Evolutionary conservation across 2,113 vertebrate genomes (phyloP).

Genomic region (Oryzias curvinotus): DNA sequence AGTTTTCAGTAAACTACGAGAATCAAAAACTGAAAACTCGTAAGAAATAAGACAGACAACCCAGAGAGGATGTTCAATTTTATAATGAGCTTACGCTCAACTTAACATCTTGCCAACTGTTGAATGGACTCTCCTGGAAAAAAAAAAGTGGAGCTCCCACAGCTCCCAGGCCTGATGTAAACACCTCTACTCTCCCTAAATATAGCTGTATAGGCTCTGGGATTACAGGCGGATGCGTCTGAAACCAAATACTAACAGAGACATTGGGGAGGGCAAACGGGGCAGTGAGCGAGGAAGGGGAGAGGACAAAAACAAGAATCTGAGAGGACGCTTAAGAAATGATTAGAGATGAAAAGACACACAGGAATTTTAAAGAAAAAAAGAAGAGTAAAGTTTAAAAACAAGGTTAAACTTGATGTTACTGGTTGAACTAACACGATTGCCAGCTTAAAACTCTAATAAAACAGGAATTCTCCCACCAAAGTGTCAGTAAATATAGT

Average conservation of each 20-base stretch:
- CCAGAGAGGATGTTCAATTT: constrained; percentile 3
- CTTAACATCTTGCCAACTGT: constrained; percentile 23
- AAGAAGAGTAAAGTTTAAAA: background rate
- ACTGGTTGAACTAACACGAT: background rate
- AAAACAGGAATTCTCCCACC: background rate
- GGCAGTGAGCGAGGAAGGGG: background rate
- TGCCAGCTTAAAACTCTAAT: no score
- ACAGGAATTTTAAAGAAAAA: background rate
- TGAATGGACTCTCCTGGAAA: constrained; percentile 24
- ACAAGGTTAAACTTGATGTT: background rate
- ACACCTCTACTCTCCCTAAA: constrained; percentile 44
- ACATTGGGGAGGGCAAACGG: background rate
- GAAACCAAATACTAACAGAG: constrained; percentile 39
- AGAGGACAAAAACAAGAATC: background rate
- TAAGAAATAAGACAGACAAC: background rate
- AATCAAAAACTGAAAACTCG: background rate
- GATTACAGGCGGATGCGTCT: constrained; percentile 37
- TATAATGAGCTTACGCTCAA: constrained; percentile 13
- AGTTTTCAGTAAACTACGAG: background rate
- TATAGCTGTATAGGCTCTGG: constrained; percentile 15
- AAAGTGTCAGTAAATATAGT: background rate
- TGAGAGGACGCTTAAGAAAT: background rate
- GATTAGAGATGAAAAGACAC: background rate
- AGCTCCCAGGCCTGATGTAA: constrained; percentile 34
- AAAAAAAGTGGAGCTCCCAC: constrained; percentile 21